Evolutionary conservation across 2,888 invertebrate genomes (phyloP).

Genomic region (Ptycholaimellus sp.): DNA sequence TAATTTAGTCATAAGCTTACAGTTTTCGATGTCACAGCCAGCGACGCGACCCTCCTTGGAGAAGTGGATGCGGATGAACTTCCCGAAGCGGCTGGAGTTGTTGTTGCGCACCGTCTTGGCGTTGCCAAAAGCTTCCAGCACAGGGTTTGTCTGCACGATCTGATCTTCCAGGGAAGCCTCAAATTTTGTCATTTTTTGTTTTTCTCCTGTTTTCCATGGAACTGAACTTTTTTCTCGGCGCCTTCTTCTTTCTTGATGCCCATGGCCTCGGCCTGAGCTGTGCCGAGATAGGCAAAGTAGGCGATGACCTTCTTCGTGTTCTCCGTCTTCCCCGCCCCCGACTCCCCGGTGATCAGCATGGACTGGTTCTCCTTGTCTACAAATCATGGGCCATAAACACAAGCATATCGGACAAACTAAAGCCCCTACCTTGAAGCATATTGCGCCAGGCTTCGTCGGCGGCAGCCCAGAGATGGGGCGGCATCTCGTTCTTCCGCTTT

Average conservation of each 20-base stretch:
- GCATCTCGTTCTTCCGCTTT: constrained; percentile 89
- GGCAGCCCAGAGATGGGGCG: constrained; percentile 96
- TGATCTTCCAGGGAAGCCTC: constrained; percentile 91
- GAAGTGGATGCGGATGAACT: constrained; percentile 99
- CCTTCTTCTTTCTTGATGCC: too few relatives aligned
- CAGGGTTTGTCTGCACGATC: constrained; percentile 96
- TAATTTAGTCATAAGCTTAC: too few relatives aligned
- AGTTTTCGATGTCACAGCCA: constrained; percentile 99
- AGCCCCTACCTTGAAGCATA: constrained; percentile 72
- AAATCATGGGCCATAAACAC: too few relatives aligned
- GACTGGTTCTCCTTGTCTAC: constrained; percentile 1
- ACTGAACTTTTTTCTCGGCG: too few relatives aligned
- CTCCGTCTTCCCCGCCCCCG: too few relatives aligned
- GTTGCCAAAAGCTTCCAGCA: constrained; percentile 96
- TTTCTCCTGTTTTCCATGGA: too few relatives aligned
- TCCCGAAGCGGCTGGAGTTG: constrained; percentile 99
- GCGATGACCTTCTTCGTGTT: constrained; percentile 95
- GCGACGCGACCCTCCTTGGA: constrained; percentile 94
- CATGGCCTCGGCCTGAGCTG: constrained; percentile 16
- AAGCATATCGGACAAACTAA: too few relatives aligned
- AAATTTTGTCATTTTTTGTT: too few relatives aligned
- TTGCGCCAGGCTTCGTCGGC: constrained; percentile 97
- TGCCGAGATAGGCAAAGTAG: constrained; percentile 63
- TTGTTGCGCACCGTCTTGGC: constrained; percentile 99
- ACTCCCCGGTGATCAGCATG: constrained; percentile 2